A percentile compares a stretch with the other conserved stretches of the same genome.
phyloP scores from a whole-genome alignment of 2,888 invertebrate genomes.

The Pollenia angustigena region DNA sequence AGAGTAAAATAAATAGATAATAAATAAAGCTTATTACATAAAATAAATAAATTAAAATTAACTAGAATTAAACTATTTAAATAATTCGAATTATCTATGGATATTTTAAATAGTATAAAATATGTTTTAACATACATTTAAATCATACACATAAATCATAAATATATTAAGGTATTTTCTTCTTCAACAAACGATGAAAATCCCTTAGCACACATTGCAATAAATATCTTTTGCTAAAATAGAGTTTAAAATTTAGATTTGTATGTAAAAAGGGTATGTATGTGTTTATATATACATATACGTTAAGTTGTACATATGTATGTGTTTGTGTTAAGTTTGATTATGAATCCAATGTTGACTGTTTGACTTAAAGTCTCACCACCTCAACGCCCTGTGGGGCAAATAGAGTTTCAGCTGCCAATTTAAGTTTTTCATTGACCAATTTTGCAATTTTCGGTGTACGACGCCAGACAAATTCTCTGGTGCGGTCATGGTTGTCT shows the following conservation, averaged over 20 bases:
- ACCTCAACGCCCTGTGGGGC: slow-evolving; percentile 83
- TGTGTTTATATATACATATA: no score
- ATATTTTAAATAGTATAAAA: background rate
- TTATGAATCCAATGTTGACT: slow-evolving; percentile 9
- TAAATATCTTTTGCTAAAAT: background rate
- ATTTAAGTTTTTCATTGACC: slow-evolving; percentile 91
- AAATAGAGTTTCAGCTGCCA: slow-evolving; percentile 83
- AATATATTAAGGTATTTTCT: background rate
- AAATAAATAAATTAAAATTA: slow-evolving; percentile 65
- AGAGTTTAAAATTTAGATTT: slow-evolving; percentile 46
- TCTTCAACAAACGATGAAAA: background rate
- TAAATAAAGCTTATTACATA: slow-evolving; percentile 59
- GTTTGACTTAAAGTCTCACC: slow-evolving; percentile 79
- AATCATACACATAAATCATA: no score
- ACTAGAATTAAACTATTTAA: slow-evolving; percentile 40
- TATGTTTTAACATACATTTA: background rate
- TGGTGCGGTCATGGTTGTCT: slow-evolving; percentile 92
- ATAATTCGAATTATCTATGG: slow-evolving; percentile 30
- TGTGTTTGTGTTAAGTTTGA: slow-evolving; percentile 29
- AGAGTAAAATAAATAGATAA: slow-evolving; percentile 37
- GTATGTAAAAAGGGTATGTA: background rate
- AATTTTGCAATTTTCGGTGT: slow-evolving; percentile 93
- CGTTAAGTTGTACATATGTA: background rate
- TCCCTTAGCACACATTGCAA: background rate
- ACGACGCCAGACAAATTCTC: slow-evolving; percentile 92